These are phyloP conservation scores for Cactoblastis cactorum DNA, from an alignment of 2,888 invertebrate species.

Conservation along the genomic window DNA sequence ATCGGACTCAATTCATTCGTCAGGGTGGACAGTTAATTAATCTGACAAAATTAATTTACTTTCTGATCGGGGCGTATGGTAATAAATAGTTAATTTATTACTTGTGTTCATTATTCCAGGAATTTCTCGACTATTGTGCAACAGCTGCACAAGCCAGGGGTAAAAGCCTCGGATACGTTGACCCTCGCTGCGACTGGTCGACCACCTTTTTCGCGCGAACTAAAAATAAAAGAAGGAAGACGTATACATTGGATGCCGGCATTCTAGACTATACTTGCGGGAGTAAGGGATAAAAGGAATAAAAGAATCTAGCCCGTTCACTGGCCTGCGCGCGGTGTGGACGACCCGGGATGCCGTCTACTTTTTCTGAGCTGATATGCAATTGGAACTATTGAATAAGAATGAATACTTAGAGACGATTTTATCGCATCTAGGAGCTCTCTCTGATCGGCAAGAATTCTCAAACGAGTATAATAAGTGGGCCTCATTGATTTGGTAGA, in stretches of 20 bases:
- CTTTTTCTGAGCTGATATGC: constrained; percentile 36
- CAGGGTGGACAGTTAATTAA: not conserved
- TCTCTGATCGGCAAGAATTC: constrained; percentile 47
- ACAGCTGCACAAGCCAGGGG: constrained; percentile 63
- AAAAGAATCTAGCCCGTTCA: constrained; percentile 61
- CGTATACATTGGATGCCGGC: constrained; percentile 55
- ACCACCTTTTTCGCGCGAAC: constrained; percentile 64
- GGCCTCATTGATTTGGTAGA: constrained; percentile 38
- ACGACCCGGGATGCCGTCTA: constrained; percentile 43
- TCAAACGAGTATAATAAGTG: constrained; percentile 40
- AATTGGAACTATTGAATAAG: constrained; percentile 50
- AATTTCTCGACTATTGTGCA: constrained; percentile 73
- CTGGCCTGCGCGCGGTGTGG: constrained; percentile 51
- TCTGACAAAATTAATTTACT: constrained; percentile 11
- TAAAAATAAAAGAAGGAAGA: constrained; percentile 72
- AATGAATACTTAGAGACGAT: constrained; percentile 41
- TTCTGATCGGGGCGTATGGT: constrained; percentile 26
- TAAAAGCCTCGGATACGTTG: constrained; percentile 70
- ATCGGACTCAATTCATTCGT: too few species aligned
- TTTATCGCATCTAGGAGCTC: constrained; percentile 35
- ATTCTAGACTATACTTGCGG: constrained; percentile 55
- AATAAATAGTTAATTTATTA: constrained; percentile 30
- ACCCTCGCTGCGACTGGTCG: constrained; percentile 59
- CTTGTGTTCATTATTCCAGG: constrained; percentile 50
- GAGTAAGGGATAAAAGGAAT: constrained; percentile 50